Percentiles rank a stretch among this genome's conserved stretches.
phyloP scores from a whole-genome alignment of 2,797 vertebrate genomes.

The Alfaro cultratus region DNA sequence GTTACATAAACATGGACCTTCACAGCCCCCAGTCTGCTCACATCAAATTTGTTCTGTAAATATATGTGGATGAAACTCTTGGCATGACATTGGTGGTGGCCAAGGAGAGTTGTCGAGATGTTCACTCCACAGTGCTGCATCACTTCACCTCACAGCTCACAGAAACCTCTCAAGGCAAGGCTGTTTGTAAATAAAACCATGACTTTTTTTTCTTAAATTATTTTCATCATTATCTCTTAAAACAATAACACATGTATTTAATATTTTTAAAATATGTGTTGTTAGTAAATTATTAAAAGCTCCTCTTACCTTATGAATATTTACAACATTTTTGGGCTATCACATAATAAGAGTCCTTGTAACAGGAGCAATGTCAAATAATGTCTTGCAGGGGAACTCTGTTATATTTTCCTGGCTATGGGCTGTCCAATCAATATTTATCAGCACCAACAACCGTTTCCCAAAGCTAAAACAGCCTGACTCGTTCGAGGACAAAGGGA shows the following conservation, averaged over 20 bases:
- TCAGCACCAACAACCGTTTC: slow-evolving; percentile 68
- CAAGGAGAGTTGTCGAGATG: slow-evolving; percentile 73
- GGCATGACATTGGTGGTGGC: slow-evolving; percentile 68
- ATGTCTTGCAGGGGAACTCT: slow-evolving; percentile 64
- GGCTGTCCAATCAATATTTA: slow-evolving; percentile 77
- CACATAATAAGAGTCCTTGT: slow-evolving; percentile 64
- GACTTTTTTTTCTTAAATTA: not conserved
- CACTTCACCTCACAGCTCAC: slow-evolving; percentile 52
- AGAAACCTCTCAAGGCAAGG: slow-evolving; percentile 58
- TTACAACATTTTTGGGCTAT: slow-evolving; percentile 52
- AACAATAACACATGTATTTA: not conserved
- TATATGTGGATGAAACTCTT: slow-evolving; percentile 60
- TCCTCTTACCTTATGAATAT: slow-evolving; percentile 58
- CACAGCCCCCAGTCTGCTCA: slow-evolving; percentile 70
- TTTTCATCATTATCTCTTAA: not conserved
- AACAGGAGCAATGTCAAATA: slow-evolving; percentile 67
- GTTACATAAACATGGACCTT: slow-evolving; percentile 79
- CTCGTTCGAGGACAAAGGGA: slow-evolving; percentile 58
- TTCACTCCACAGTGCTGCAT: slow-evolving; percentile 53
- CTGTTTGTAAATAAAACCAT: slow-evolving; percentile 21
- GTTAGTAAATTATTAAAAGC: not conserved
- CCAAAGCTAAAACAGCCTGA: slow-evolving; percentile 65
- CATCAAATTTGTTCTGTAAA: slow-evolving; percentile 74
- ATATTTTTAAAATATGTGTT: not conserved
- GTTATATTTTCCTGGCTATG: slow-evolving; percentile 55